Evolutionary conservation across 92 coral and sea anemone genomes (phyloP).

Genomic region (Phenganax marumi): DNA sequence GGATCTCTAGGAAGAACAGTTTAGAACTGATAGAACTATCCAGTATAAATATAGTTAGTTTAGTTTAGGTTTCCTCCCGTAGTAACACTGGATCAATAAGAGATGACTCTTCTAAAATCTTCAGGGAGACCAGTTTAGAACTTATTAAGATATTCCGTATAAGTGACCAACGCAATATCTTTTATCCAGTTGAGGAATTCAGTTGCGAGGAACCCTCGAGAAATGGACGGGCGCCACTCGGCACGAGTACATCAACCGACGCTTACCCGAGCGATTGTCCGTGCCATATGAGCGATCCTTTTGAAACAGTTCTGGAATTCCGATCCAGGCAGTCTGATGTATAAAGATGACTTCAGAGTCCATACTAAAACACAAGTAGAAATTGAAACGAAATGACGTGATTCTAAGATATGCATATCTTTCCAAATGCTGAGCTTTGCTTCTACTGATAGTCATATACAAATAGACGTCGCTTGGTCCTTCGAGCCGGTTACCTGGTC

Average conservation of each 20-base stretch:
- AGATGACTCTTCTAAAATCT: neutral
- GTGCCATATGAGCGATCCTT: slow-evolving; percentile 13
- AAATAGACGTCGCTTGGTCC: no score
- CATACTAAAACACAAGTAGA: neutral
- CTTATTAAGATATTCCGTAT: neutral
- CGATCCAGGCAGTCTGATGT: slow-evolving; percentile 24
- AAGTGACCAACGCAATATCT: neutral
- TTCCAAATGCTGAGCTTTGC: no score
- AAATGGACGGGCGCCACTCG: slow-evolving; percentile 3
- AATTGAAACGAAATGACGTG: neutral
- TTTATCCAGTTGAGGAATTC: neutral
- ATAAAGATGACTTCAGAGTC: neutral
- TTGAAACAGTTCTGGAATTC: neutral
- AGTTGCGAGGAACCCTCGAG: neutral
- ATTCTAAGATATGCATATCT: no score
- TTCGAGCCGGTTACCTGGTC: no score
- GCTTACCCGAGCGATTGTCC: slow-evolving; percentile 27
- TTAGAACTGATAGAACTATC: no score
- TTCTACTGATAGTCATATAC: no score
- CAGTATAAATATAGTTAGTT: no score
- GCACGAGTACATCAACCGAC: slow-evolving; percentile 22
- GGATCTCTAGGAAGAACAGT: no score
- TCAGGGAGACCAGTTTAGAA: neutral
- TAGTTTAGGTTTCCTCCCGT: no score
- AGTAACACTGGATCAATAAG: no score